These are phyloP conservation scores for Diadromus collaris DNA, from an alignment of 2,888 invertebrate genomes.

Conservation along the genomic window DNA sequence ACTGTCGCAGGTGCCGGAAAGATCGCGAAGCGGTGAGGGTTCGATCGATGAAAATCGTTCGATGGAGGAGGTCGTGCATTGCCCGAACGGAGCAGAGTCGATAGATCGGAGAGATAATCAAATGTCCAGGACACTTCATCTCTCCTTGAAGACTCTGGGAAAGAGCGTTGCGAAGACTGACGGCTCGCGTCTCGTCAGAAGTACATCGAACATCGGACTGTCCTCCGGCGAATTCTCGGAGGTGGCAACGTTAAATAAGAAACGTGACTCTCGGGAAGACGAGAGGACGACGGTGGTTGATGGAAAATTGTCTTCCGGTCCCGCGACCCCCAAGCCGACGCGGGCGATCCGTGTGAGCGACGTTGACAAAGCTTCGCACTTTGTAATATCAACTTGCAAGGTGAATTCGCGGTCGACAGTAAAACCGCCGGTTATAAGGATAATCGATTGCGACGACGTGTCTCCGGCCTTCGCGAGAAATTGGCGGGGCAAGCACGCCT, in stretches of 20 bases:
- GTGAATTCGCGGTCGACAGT: conserved; percentile 10
- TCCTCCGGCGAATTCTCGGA: conserved; percentile 6
- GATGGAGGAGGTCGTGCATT: neutral
- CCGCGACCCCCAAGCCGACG: conserved; percentile 8
- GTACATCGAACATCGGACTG: conserved; percentile 30
- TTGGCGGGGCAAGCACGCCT: conserved; percentile 65
- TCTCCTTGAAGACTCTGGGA: conserved; percentile 45
- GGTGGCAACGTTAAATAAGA: conserved; percentile 40
- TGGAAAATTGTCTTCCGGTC: conserved; percentile 31
- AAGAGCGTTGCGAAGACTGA: neutral
- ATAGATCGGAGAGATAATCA: conserved; percentile 31
- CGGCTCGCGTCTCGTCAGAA: conserved; percentile 40
- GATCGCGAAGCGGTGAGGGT: neutral
- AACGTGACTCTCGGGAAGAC: conserved; percentile 38
- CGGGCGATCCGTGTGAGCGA: conserved; percentile 13
- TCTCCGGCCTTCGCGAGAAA: conserved; percentile 42
- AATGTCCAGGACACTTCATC: conserved; percentile 35
- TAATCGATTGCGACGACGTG: conserved; percentile 67
- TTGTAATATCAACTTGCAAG: conserved; percentile 40
- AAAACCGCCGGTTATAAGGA: conserved; percentile 64
- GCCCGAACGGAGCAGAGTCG: neutral
- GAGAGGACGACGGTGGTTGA: conserved; percentile 17
- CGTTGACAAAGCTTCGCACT: conserved; percentile 29
- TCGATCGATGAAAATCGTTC: conserved; percentile 29
- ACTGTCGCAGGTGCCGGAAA: conserved; percentile 19